Base-by-base conservation (phyloP, 2,888 invertebrate species). In the Elmis aenea region DNA sequence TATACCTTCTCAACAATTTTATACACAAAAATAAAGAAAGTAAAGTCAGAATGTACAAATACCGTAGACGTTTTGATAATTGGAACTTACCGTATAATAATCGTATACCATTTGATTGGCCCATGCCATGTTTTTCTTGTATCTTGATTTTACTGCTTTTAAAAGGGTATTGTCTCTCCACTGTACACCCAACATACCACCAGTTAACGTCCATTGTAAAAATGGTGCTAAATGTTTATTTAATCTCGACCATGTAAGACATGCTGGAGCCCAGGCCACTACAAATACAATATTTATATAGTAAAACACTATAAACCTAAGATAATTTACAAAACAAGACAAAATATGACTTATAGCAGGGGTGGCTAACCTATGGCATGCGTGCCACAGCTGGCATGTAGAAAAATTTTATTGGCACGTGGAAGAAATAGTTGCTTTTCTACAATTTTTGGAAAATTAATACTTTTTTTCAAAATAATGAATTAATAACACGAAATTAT, bases 251-350 rank as follows among this genome's bases (percentile, higher is more conserved):
- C 82, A 79, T 54, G 79, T 75, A 39, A 83, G 66, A 40, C 79
- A 79, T 5, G 81, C 81, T 2, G 82, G 82, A 14, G 82, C 81
- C 80, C 82, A 81, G 2, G 76, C 74, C 22, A 81, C 82, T 82
- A 54, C 38, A 44, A 51, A 25, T 25, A 33, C 26, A 22, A n/a
- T n/a, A n/a, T n/a, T n/a, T n/a, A n/a, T n/a, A n/a, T n/a, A n/a
- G n/a, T n/a, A n/a, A n/a, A n/a, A n/a, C n/a, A n/a, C n/a, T n/a
- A n/a, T n/a, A n/a, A n/a, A n/a, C n/a, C n/a, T n/a, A n/a, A n/a
- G n/a, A n/a, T n/a, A n/a, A n/a, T n/a, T n/a, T n/a, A n/a, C n/a
- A n/a, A n/a, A n/a, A n/a, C n/a, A n/a, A n/a, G n/a, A n/a, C n/a
- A n/a, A n/a, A n/a, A n/a, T n/a, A n/a, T n/a, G n/a, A n/a, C n/a